Conservation (phyloP, 1,140 invertebrate genomes). For the Pristionchus pacificus region DNA sequence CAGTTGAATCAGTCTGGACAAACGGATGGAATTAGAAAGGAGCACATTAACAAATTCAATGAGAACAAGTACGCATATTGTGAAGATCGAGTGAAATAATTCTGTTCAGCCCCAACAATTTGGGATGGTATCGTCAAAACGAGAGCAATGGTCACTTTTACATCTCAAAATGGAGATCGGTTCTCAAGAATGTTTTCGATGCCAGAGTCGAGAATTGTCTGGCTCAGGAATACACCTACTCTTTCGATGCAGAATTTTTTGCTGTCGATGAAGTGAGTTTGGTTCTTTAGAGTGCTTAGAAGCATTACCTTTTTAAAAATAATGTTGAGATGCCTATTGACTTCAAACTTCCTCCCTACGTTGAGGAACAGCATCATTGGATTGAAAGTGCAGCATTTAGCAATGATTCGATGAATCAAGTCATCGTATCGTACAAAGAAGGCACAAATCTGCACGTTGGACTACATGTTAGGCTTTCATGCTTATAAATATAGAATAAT, state of each 20-base stretch:
- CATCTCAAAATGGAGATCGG: too few relatives aligned
- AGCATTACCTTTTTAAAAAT: too few relatives aligned
- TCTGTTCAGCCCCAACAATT: constrained; percentile 32
- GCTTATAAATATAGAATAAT: too few relatives aligned
- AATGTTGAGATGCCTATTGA: constrained; percentile 28
- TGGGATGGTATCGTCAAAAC: constrained; percentile 35
- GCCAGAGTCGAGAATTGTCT: constrained; percentile 35
- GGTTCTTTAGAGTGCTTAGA: not conserved
- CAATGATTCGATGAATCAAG: constrained; percentile 23
- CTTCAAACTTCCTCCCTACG: constrained; percentile 23
- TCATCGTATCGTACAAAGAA: constrained; percentile 30
- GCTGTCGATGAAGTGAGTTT: too few relatives aligned
- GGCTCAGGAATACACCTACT: constrained; percentile 29
- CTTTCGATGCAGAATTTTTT: constrained; percentile 27
- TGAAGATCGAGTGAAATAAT: too few relatives aligned
- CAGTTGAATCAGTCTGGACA: constrained; percentile 26
- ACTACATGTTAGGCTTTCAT: constrained; percentile 8
- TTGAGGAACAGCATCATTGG: constrained; percentile 30
- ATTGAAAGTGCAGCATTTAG: constrained; percentile 38
- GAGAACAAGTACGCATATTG: constrained; percentile 38
- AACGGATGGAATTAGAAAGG: constrained; percentile 28
- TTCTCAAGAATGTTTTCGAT: too few relatives aligned
- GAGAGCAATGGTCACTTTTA: constrained; percentile 22
- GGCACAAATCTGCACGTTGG: constrained; percentile 33
- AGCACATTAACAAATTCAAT: constrained; percentile 32